Conservation (phyloP, 1,140 invertebrate species). For the Drosophila oshimai region DNA sequence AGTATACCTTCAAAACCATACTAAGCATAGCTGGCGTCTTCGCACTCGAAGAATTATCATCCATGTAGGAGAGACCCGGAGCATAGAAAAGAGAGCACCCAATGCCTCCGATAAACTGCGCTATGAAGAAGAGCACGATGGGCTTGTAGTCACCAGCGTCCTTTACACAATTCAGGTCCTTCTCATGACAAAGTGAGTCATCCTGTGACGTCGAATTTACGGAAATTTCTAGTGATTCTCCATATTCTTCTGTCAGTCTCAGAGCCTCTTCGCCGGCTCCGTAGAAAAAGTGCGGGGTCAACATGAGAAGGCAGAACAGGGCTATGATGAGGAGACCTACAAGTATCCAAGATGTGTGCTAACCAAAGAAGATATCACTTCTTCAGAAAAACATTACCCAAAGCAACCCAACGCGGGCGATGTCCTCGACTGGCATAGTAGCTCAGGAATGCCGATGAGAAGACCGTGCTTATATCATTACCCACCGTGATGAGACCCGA, state of each 20-base stretch:
- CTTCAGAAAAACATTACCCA: slow-evolving; percentile 28
- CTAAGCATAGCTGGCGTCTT: slow-evolving; percentile 87
- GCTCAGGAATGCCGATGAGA: slow-evolving; percentile 53
- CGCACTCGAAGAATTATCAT: slow-evolving; percentile 87
- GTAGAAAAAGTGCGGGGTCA: slow-evolving; percentile 89
- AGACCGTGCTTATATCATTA: slow-evolving; percentile 83
- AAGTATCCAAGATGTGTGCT: slow-evolving; percentile 83
- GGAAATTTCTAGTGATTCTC: slow-evolving; percentile 52
- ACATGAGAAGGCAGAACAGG: slow-evolving; percentile 87
- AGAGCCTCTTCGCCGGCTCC: slow-evolving; percentile 88
- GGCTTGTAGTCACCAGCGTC: slow-evolving; percentile 84
- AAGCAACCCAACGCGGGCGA: slow-evolving; percentile 67
- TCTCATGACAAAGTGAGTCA: slow-evolving; percentile 31
- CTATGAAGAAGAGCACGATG: slow-evolving; percentile 85
- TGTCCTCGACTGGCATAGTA: slow-evolving; percentile 69
- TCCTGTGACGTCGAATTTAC: slow-evolving; percentile 43
- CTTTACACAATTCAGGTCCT: slow-evolving; percentile 8
- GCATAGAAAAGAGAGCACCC: slow-evolving; percentile 86
- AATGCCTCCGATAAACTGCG: slow-evolving; percentile 87
- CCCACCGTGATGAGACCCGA: slow-evolving; percentile 89
- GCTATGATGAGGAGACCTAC: slow-evolving; percentile 33
- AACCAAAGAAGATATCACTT: no score
- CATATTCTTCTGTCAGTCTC: slow-evolving; percentile 86
- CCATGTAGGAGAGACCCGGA: slow-evolving; percentile 87
- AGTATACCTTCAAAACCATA: slow-evolving; percentile 29